A percentile compares a stretch with the other conserved stretches of the same genome.
Conservation (phyloP, 1,140 invertebrate genomes). For the Drosophila baimaii region DNA sequence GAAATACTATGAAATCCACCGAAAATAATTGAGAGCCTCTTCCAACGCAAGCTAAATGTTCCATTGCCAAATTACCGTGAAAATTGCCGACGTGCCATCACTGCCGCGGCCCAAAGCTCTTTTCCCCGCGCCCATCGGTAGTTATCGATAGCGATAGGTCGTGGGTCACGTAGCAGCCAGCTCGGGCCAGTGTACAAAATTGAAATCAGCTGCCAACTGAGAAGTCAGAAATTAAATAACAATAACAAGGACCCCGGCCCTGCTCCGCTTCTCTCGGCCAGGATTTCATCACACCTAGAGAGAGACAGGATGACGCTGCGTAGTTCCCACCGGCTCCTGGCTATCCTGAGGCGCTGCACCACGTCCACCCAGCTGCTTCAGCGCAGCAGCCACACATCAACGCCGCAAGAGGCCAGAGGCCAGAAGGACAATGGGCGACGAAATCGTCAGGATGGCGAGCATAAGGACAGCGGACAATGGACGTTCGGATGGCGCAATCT, state of each 20-base stretch:
- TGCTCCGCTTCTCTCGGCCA: neutral
- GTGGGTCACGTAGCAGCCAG: slow-evolving; percentile 47
- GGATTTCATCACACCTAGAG: slow-evolving; percentile 18
- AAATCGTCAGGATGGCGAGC: slow-evolving; percentile 2
- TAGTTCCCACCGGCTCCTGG: slow-evolving; percentile 51
- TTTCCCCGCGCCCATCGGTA: slow-evolving; percentile 15
- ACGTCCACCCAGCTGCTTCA: slow-evolving; percentile 12
- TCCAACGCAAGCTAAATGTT: neutral
- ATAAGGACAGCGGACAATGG: slow-evolving; percentile 20
- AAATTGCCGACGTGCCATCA: neutral
- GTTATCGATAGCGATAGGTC: slow-evolving; percentile 18
- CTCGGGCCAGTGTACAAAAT: slow-evolving; percentile 29
- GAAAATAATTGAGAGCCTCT: neutral
- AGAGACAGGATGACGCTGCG: slow-evolving; percentile 63
- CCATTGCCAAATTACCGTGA: slow-evolving; percentile 14
- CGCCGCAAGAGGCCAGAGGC: neutral
- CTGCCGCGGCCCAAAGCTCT: slow-evolving; percentile 6
- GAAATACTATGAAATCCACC: neutral
- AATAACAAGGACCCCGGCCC: slow-evolving; percentile 37
- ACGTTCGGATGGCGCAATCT: slow-evolving; percentile 55
- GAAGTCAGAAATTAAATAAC: slow-evolving; percentile 60
- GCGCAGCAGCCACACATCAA: slow-evolving; percentile 4
- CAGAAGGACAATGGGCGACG: neutral
- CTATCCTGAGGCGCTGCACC: slow-evolving; percentile 49
- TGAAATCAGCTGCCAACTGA: slow-evolving; percentile 64